Base-by-base conservation (phyloP, 1,140 invertebrate species). In the Marisa cornuarietis region DNA sequence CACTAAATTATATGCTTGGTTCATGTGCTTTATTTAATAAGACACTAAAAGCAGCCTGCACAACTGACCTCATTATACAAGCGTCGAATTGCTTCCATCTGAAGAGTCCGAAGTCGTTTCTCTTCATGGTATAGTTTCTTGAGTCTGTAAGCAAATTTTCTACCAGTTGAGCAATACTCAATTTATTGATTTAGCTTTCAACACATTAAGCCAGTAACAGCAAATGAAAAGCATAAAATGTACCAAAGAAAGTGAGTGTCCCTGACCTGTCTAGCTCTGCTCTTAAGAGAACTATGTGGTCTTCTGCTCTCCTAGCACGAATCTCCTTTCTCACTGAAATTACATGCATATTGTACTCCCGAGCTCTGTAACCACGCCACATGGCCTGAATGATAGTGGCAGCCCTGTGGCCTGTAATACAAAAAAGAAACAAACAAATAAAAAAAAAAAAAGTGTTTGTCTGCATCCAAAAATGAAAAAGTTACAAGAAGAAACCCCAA, bases 61-160 rank as follows among this genome's bases (percentile, higher is more conserved):
- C 22, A 71, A 65, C 78, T 31, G 83, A 97, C 95, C 91, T 97
- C 96, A 89, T 96, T 96, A 95, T 96, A 97, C 9, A 97, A 90
- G 13, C 95, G 95, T 87, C 95, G 95, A 80, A 97, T 96, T 9
- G 96, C 96, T 90, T 97, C 96, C 93, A 96, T 95, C 91, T 97
- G 96, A 66, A 97, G 89, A 83, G 95, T 93, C 85, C 96, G 95
- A 66, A 97, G 93, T 85, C 96, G 95, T 71, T 96, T 93, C 89
- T 97, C 96, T 85, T 95, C 95, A 86, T 96, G 95, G 83, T 87
- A 89, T 31, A 87, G 74, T 24, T 84, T 82, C 61, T 81, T 84
- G 74, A 88, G 87, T 80, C 89, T 89, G 81, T 51, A 85, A 84
- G 79, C 69, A 71, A 3, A 49, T 42, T 49, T 22, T 3, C 11